Evolutionary conservation across 1,140 invertebrate genomes (phyloP).

Genomic region (Ceratoteleas bidentatus): DNA sequence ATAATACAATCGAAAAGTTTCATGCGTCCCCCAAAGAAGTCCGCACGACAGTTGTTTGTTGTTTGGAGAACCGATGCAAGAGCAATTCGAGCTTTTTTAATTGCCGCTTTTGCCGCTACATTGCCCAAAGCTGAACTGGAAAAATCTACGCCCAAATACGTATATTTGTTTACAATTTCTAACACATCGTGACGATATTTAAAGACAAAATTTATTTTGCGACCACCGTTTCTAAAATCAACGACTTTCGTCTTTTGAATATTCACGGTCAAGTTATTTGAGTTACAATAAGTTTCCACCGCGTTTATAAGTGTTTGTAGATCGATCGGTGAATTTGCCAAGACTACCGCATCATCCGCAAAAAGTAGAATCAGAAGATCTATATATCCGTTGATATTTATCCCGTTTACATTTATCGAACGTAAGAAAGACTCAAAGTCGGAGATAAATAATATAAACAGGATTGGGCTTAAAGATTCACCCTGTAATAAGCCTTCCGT

Average conservation of each 20-base stretch:
- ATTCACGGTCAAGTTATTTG: background rate
- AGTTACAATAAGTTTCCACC: background rate
- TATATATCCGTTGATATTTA: background rate
- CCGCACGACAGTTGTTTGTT: background rate
- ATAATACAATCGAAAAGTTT: background rate
- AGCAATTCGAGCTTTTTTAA: background rate
- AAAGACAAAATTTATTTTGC: background rate
- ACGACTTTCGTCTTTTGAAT: background rate
- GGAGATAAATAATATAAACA: background rate
- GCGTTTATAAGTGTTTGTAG: background rate
- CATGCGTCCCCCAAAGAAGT: background rate
- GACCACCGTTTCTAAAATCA: background rate
- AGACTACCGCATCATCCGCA: background rate
- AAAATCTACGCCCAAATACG: background rate
- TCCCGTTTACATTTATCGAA: background rate
- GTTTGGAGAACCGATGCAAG: background rate
- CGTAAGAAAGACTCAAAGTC: background rate
- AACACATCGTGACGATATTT: background rate
- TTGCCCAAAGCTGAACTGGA: background rate
- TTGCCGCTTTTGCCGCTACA: background rate
- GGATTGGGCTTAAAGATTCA: background rate
- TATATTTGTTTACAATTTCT: background rate
- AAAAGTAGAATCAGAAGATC: background rate
- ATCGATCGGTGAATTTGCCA: background rate
- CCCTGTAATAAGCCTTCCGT: background rate